These are phyloP conservation scores for Drosophila orosa DNA, from an alignment of 1,140 invertebrate species.

Conservation along the genomic window DNA sequence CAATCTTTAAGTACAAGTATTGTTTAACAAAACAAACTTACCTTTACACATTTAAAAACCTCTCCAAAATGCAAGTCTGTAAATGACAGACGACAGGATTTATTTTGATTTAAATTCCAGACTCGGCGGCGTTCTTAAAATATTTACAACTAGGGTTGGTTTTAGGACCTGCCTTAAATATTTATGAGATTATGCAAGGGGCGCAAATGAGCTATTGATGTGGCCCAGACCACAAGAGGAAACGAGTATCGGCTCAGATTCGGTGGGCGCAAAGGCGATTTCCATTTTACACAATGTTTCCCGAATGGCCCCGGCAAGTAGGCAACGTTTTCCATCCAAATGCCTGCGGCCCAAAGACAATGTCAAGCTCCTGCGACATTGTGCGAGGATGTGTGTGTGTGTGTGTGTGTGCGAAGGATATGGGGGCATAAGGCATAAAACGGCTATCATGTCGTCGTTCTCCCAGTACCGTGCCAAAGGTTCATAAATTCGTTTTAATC, in stretches of 20 bases:
- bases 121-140: slow-evolving; percentile 14
- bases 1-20: too few relatives aligned
- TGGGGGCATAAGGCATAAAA: slow-evolving; percentile 36
- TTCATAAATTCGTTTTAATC: slow-evolving; percentile 82
- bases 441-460: slow-evolving; percentile 65
- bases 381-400: slow-evolving; percentile 33
- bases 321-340: slow-evolving; percentile 55
- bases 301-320: slow-evolving; percentile 38
- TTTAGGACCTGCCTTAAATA: slow-evolving; percentile 28
- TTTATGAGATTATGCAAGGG: slow-evolving; percentile 28
- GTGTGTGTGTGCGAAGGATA: slow-evolving; percentile 20
- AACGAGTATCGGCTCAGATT: slow-evolving; percentile 21
- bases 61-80: neutral
- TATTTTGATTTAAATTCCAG: slow-evolving; percentile 13
- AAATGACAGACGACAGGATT: neutral
- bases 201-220: slow-evolving; percentile 50
- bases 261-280: slow-evolving; percentile 3
- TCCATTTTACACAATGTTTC: slow-evolving; percentile 40
- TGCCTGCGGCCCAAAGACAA: slow-evolving; percentile 61
- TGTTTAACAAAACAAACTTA: too few relatives aligned
- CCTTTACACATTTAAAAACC: neutral
- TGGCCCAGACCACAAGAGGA: slow-evolving; percentile 13
- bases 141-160: slow-evolving; percentile 14
- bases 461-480: slow-evolving; percentile 71
- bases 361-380: slow-evolving; percentile 46